Conservation (phyloP, 1,140 invertebrate species). For the Eumeta japonica region DNA sequence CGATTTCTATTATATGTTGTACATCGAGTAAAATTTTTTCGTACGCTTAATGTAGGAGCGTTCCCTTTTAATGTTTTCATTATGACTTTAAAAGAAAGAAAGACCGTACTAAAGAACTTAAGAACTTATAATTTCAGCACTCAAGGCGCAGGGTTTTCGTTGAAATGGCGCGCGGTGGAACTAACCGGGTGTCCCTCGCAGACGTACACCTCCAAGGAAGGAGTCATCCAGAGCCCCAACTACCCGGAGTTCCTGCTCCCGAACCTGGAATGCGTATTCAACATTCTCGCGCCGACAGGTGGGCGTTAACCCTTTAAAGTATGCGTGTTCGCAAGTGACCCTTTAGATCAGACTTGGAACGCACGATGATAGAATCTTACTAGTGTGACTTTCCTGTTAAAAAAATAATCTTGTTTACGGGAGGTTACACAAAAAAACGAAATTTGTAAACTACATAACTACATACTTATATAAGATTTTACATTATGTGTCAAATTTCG, state of each 20-base stretch:
- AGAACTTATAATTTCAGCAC: constrained; percentile 36
- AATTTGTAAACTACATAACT: neutral
- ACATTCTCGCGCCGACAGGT: constrained; percentile 63
- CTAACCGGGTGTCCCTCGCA: constrained; percentile 65
- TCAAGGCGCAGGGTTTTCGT: constrained; percentile 63
- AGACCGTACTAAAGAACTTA: too few relatives aligned
- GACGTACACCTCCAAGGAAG: constrained; percentile 63
- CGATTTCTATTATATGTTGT: too few relatives aligned
- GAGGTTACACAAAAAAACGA: neutral
- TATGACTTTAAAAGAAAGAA: too few relatives aligned
- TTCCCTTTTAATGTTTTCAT: too few relatives aligned
- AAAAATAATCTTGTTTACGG: too few relatives aligned
- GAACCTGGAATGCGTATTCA: constrained; percentile 66
- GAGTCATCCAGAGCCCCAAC: constrained; percentile 62
- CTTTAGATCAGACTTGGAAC: too few relatives aligned
- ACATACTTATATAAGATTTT: too few relatives aligned
- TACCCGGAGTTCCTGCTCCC: constrained; percentile 68
- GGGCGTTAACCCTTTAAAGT: constrained; percentile 18
- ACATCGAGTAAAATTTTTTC: too few relatives aligned
- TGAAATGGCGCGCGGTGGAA: constrained; percentile 68
- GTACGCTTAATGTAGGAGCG: too few relatives aligned
- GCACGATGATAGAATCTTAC: neutral
- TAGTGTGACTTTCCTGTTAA: neutral
- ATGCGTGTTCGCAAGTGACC: neutral
- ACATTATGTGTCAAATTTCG: too few relatives aligned